Conservation (phyloP, 2,113 vertebrate species). For the Chaetodon auriga region DNA sequence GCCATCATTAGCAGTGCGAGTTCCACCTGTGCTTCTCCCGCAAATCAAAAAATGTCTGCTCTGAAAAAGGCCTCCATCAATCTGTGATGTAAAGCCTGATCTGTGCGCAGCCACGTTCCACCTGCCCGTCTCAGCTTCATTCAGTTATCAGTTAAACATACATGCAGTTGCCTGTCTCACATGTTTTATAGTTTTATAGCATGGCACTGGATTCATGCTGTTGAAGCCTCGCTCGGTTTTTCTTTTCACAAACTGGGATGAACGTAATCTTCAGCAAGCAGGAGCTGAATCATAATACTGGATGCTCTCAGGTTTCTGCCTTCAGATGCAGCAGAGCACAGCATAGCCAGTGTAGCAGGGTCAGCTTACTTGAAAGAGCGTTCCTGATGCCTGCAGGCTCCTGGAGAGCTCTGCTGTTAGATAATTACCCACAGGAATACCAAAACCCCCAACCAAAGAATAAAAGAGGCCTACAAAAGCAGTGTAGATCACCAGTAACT, state of each 20-base stretch:
- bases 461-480: conserved; percentile 5
- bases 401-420: conserved; percentile 46
- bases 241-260: neutral
- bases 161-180: neutral
- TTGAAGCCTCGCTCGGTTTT: neutral
- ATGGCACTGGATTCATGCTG: neutral
- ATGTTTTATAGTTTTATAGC: neutral
- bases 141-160: neutral
- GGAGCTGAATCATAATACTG: conserved; percentile 5
- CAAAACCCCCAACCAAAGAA: conserved; percentile 30
- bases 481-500: neutral
- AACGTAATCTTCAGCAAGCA: neutral
- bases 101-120: neutral
- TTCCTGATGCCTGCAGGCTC: conserved; percentile 50
- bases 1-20: neutral
- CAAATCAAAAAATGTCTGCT: neutral
- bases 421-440: conserved; percentile 57
- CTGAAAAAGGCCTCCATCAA: neutral
- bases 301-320: conserved; percentile 36
- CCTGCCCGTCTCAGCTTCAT: neutral
- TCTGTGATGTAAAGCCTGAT: neutral
- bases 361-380: conserved; percentile 41
- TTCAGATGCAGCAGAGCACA: conserved; percentile 33
- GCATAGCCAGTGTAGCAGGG: conserved; percentile 11
- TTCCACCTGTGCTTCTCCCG: neutral